These are phyloP conservation scores for Entelurus aequoreus DNA, from an alignment of 2,113 vertebrate species.

Conservation along the genomic window DNA sequence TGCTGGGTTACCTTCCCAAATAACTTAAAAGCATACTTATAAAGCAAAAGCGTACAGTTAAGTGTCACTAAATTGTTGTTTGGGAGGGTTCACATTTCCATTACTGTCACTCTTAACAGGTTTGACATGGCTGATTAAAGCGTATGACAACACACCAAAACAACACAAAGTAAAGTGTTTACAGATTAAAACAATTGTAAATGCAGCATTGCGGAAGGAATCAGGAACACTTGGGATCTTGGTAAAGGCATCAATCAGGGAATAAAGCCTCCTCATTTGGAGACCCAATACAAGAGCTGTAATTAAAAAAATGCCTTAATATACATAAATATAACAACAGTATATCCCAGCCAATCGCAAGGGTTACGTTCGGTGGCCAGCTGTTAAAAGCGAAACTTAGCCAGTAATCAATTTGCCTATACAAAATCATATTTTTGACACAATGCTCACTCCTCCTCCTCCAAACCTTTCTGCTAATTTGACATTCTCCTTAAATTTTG, in stretches of 20 bases:
- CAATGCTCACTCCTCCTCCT: too few relatives aligned
- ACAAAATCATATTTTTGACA: too few relatives aligned
- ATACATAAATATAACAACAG: neutral
- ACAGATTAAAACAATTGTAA: constrained; percentile 1
- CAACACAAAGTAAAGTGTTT: neutral
- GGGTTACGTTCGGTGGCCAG: too few relatives aligned
- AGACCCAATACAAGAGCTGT: neutral
- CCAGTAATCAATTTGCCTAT: too few relatives aligned
- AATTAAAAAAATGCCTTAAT: neutral
- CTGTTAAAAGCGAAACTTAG: too few relatives aligned
- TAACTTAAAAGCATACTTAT: neutral
- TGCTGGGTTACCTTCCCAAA: neutral
- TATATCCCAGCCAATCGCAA: too few relatives aligned
- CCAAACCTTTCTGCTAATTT: too few relatives aligned
- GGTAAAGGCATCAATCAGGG: constrained; percentile 45
- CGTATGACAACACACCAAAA: neutral
- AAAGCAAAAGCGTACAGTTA: neutral
- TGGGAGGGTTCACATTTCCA: neutral
- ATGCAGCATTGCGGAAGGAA: constrained; percentile 17
- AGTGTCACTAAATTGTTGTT: neutral
- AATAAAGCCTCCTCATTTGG: neutral
- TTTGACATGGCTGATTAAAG: neutral
- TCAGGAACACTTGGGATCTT: constrained; percentile 29
- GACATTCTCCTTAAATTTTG: too few relatives aligned
- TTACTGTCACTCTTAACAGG: too few relatives aligned